Conservation (phyloP, 2,797 vertebrate species). For the Typhlichthys subterraneus region DNA sequence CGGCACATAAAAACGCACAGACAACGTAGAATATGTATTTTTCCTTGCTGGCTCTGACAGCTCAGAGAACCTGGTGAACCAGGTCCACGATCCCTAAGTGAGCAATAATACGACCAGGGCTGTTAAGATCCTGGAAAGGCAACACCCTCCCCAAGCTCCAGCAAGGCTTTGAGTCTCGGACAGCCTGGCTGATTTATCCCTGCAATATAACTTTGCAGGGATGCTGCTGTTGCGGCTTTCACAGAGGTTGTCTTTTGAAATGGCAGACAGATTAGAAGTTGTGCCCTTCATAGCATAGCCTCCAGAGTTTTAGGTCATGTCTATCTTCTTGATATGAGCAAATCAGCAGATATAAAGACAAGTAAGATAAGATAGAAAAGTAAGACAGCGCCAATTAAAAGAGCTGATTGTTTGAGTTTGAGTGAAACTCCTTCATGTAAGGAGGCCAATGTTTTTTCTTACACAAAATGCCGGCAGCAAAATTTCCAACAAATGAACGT, state of each 20-base stretch:
- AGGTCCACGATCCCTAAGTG: constrained; percentile 36
- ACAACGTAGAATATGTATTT: constrained; percentile 23
- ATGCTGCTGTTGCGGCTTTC: neutral
- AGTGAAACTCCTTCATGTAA: neutral
- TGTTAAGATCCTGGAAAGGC: constrained; percentile 28
- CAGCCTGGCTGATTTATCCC: constrained; percentile 30
- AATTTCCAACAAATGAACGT: too few relatives aligned
- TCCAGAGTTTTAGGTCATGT: neutral
- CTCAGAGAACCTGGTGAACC: constrained; percentile 21
- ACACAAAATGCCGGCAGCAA: neutral
- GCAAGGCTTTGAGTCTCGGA: constrained; percentile 16
- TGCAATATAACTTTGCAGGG: constrained; percentile 21
- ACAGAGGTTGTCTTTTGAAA: neutral
- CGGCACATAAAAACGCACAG: constrained; percentile 15
- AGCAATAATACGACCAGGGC: constrained; percentile 40
- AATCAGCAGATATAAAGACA: neutral
- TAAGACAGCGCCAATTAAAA: neutral
- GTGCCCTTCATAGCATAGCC: neutral
- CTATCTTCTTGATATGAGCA: neutral
- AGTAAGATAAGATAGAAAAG: neutral
- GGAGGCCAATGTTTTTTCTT: neutral
- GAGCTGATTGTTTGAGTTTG: too few relatives aligned
- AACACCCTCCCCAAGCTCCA: constrained; percentile 37
- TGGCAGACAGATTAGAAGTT: neutral
- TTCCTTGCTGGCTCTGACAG: constrained; percentile 28